Conservation (phyloP, 2,797 vertebrate genomes). For the Rhinophrynus dorsalis region DNA sequence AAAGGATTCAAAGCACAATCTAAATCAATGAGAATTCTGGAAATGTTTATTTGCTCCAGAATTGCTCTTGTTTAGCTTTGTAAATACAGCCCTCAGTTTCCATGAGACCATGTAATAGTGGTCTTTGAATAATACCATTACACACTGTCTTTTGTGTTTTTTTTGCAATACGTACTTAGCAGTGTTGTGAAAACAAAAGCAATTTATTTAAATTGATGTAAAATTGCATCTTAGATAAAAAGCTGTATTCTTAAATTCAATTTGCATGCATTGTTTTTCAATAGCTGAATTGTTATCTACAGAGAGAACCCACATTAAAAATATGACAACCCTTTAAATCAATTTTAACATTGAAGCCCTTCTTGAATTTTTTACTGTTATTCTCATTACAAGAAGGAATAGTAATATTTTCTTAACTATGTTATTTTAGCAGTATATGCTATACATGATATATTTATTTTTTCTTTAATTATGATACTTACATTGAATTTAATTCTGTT, state of each 20-base stretch:
- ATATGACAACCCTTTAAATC: conserved; percentile 23
- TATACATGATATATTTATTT: too few species aligned
- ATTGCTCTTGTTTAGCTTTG: too few species aligned
- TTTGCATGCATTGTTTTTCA: conserved; percentile 38
- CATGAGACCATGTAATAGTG: background rate
- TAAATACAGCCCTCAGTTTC: too few species aligned
- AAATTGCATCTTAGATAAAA: conserved; percentile 44
- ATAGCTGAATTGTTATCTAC: conserved; percentile 35
- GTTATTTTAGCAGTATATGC: too few species aligned
- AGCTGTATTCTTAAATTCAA: conserved; percentile 38
- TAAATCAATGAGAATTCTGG: too few species aligned
- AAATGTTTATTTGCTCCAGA: too few species aligned
- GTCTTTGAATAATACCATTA: background rate
- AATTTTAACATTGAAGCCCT: conserved; percentile 12
- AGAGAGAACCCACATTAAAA: conserved; percentile 33
- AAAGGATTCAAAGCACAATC: too few species aligned
- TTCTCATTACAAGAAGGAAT: conserved; percentile 33
- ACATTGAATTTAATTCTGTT: too few species aligned
- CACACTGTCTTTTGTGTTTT: background rate
- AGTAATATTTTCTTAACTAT: too few species aligned
- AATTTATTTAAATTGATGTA: conserved; percentile 38
- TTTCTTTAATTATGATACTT: too few species aligned
- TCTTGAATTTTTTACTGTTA: conserved; percentile 22
- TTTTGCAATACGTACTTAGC: conserved; percentile 9
- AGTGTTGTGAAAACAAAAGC: conserved; percentile 10